Evolutionary conservation across 2,888 invertebrate species (phyloP).

Genomic region (Gisinianus flammeolus): DNA sequence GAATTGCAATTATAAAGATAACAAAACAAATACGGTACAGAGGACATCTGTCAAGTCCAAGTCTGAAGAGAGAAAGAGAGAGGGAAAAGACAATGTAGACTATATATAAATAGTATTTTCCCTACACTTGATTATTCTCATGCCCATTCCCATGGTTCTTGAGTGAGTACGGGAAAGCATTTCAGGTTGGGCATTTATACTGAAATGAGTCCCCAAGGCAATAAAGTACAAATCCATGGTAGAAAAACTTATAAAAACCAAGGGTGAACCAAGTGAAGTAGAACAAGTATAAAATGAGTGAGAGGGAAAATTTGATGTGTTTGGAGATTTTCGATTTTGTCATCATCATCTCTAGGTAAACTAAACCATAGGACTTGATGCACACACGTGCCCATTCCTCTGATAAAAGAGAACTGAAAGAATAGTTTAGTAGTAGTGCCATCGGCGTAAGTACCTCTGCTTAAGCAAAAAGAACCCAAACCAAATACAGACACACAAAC

Average conservation of each 20-base stretch:
- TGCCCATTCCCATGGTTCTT: slow-evolving; percentile 35
- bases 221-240: slow-evolving; percentile 19
- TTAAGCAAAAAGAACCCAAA: background rate
- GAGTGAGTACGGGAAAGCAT: slow-evolving; percentile 10
- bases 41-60: background rate
- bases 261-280: slow-evolving; percentile 27
- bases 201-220: slow-evolving; percentile 40
- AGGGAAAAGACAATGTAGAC: background rate
- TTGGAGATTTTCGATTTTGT: slow-evolving; percentile 49
- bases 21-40: background rate
- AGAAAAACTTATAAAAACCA: slow-evolving; percentile 1
- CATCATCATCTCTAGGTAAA: slow-evolving; percentile 44
- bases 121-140: slow-evolving; percentile 21
- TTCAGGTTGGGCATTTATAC: slow-evolving; percentile 36
- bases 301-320: slow-evolving; percentile 20
- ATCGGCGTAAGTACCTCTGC: slow-evolving; percentile 23
- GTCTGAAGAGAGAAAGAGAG: background rate
- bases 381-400: slow-evolving; percentile 26
- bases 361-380: background rate
- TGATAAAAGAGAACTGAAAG: slow-evolving; percentile 10
- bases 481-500: background rate
- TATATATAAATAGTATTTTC: background rate
- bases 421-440: slow-evolving; percentile 29
- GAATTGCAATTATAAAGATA: background rate
- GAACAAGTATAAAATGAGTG: background rate